Percentiles rank a stretch among this genome's conserved stretches.
phyloP scores from a whole-genome alignment of 2,113 vertebrate species.

The Pseudolaguvia tuberculata region DNA sequence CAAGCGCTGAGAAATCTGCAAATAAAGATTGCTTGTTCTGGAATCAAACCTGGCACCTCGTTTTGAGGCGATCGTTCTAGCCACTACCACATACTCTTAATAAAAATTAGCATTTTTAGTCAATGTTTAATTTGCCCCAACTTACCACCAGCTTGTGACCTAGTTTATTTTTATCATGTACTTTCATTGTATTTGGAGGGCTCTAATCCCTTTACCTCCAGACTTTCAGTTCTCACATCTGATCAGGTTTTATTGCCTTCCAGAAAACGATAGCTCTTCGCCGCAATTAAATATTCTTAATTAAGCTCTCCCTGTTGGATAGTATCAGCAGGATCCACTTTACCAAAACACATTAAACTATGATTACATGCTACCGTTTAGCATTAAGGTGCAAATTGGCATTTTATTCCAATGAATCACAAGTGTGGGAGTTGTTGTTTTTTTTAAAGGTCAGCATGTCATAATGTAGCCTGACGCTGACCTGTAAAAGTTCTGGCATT shows the following conservation, averaged over 20 bases:
- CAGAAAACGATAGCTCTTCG: conserved; percentile 1
- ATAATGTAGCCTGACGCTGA: conserved; percentile 18
- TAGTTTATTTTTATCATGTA: no score
- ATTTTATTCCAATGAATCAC: conserved; percentile 32
- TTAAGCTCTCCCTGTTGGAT: conserved; percentile 6
- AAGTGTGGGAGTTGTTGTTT: conserved; percentile 1
- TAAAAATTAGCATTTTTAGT: not conserved
- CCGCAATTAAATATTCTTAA: not conserved
- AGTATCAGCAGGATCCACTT: not conserved
- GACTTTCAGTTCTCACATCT: not conserved
- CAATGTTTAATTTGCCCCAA: no score
- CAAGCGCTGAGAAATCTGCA: no score
- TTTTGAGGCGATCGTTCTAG: no score
- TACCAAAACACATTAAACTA: not conserved
- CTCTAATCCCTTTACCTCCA: not conserved
- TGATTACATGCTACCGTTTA: not conserved
- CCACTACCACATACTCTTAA: no score
- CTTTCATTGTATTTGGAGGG: not conserved
- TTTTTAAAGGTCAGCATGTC: conserved; percentile 33
- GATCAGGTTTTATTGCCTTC: not conserved
- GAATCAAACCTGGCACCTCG: no score
- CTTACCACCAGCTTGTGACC: no score
- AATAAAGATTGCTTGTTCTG: no score
- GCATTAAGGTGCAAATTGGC: conserved; percentile 18
- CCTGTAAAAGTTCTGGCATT: conserved; percentile 33